Percentiles rank a stretch among this genome's conserved stretches.
phyloP scores from a whole-genome alignment of 2,888 invertebrate genomes.

The Cephus sareptanus region DNA sequence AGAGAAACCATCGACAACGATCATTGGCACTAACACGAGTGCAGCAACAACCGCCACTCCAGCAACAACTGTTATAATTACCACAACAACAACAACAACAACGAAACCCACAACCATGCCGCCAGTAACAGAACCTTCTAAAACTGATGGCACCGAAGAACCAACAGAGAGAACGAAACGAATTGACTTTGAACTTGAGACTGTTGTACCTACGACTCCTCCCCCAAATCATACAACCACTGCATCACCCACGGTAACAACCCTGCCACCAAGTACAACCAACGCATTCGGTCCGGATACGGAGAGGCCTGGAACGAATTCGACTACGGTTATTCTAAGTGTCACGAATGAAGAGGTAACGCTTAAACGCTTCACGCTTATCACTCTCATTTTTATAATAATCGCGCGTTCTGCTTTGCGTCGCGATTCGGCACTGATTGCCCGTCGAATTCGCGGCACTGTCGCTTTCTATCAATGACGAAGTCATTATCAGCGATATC shows the following conservation, averaged over 20 bases:
- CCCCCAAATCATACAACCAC: conserved; percentile 39
- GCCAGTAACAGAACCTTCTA: conserved; percentile 36
- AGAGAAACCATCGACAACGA: conserved; percentile 45
- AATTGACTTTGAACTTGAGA: conserved; percentile 38
- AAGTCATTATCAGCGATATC: conserved; percentile 10
- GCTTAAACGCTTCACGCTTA: conserved; percentile 53
- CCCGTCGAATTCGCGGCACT: background rate
- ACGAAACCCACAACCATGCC: conserved; percentile 24
- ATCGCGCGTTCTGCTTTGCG: background rate
- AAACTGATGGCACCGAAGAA: conserved; percentile 38
- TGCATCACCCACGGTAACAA: conserved; percentile 29
- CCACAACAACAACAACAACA: conserved; percentile 36
- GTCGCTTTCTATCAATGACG: background rate
- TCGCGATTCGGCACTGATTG: background rate
- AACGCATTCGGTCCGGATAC: conserved; percentile 12
- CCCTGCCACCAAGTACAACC: conserved; percentile 17
- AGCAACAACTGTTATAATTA: conserved; percentile 28
- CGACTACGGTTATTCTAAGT: conserved; percentile 49
- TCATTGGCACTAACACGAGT: conserved; percentile 51
- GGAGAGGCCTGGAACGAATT: conserved; percentile 43
- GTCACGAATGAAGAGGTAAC: conserved; percentile 61
- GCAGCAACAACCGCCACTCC: conserved; percentile 18
- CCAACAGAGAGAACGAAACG: conserved; percentile 39
- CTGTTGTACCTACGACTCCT: conserved; percentile 31
- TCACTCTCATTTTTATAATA: conserved; percentile 11